phyloP scores from a whole-genome alignment of 2,797 vertebrate species.

The Poliocrania exsul region DNA sequence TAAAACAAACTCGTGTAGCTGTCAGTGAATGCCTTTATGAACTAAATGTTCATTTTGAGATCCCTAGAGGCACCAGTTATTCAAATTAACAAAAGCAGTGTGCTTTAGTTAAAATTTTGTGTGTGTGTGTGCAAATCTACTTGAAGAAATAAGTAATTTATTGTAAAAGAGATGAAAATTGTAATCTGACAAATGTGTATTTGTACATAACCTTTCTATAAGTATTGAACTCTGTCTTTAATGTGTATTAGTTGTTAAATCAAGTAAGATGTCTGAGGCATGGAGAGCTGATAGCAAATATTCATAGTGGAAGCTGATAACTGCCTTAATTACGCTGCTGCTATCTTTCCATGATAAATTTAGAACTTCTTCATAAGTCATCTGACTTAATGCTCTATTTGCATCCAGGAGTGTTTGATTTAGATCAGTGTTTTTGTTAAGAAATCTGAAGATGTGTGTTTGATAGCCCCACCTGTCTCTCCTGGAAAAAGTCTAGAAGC shows the following conservation, averaged over 20 bases:
- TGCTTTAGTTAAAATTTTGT: neutral
- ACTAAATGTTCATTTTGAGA: neutral
- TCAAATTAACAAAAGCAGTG: neutral
- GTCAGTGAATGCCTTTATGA: neutral
- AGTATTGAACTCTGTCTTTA: neutral
- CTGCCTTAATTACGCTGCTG: constrained; percentile 37
- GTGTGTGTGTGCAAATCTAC: neutral
- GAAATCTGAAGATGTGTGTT: neutral
- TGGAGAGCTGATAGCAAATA: constrained; percentile 15
- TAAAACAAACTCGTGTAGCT: neutral
- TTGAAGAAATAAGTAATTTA: neutral
- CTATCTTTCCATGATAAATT: constrained; percentile 31
- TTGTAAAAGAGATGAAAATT: neutral
- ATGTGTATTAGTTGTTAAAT: neutral
- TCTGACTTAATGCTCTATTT: constrained; percentile 8
- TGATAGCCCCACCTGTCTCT: neutral
- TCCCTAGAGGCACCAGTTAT: neutral
- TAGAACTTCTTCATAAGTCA: constrained; percentile 6
- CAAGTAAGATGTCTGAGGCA: neutral
- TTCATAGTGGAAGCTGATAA: constrained; percentile 21
- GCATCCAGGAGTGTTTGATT: constrained; percentile 2
- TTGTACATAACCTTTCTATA: neutral
- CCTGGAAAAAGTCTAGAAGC: neutral
- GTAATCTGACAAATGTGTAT: neutral
- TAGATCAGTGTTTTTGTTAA: neutral